Evolutionary conservation across 2,113 vertebrate genomes (phyloP).

Genomic region (Prinia subflava): DNA sequence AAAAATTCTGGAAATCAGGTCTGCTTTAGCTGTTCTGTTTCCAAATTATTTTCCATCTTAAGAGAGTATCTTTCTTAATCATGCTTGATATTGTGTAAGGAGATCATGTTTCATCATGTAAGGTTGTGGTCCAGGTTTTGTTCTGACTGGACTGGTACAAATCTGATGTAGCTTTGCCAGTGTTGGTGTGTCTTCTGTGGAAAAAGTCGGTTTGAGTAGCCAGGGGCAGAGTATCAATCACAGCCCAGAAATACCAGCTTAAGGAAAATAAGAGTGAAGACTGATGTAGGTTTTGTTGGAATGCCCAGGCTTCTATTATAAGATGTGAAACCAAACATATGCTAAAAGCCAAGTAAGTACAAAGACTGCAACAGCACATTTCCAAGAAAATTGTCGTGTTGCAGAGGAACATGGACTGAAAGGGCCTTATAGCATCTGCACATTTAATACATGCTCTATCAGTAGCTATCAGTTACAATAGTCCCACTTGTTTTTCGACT

Average conservation of each 20-base stretch:
- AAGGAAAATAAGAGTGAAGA: neutral
- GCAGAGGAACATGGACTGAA: neutral
- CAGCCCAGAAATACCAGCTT: neutral
- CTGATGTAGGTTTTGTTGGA: neutral
- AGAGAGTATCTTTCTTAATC: neutral
- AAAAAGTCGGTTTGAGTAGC: neutral
- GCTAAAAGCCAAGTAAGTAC: neutral
- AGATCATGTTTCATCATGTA: neutral
- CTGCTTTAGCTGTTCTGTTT: neutral
- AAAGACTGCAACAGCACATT: neutral
- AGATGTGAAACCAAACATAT: neutral
- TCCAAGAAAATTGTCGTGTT: neutral
- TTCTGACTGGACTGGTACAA: slow-evolving; percentile 22
- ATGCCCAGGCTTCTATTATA: neutral
- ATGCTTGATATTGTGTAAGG: neutral
- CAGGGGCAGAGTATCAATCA: neutral
- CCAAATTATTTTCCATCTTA: neutral
- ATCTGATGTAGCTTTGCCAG: neutral
- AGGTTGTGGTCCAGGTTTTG: slow-evolving; percentile 30
- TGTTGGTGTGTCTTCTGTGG: neutral
- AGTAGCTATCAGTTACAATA: neutral
- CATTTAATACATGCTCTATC: neutral
- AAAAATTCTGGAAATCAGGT: neutral
- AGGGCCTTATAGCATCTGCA: neutral
- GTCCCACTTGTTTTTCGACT: neutral